Conservation (phyloP, 1,140 invertebrate species). For the Ceratina japonica region DNA sequence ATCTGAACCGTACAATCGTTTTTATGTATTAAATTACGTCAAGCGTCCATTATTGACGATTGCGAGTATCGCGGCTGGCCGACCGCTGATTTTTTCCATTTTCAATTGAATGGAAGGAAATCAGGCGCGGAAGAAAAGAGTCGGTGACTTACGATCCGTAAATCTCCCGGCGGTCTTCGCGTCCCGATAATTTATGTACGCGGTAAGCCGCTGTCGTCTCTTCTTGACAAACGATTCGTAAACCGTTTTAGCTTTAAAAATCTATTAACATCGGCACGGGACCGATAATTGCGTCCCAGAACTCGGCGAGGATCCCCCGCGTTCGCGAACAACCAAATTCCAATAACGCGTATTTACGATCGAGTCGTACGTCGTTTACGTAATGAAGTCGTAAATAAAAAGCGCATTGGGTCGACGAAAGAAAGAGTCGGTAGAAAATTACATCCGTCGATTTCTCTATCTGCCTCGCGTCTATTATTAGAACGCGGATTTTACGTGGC, state of each 20-base stretch:
- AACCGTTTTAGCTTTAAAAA: conserved; percentile 51
- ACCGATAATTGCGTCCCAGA: conserved; percentile 37
- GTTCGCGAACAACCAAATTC: conserved; percentile 27
- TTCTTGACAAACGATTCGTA: conserved; percentile 45
- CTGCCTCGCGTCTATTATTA: no score
- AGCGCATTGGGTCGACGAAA: no score
- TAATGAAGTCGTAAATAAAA: neutral
- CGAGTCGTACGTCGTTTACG: neutral
- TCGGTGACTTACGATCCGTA: conserved; percentile 58
- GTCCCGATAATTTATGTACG: conserved; percentile 56
- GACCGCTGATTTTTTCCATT: no score
- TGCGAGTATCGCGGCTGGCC: no score
- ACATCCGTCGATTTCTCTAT: neutral
- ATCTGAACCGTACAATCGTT: no score
- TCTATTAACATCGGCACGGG: conserved; percentile 50
- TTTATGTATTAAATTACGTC: no score
- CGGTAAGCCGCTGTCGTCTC: conserved; percentile 59
- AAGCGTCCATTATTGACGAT: no score
- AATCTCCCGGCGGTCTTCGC: conserved; percentile 53
- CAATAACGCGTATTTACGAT: neutral
- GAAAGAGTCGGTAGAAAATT: neutral
- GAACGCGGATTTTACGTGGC: no score
- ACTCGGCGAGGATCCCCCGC: neutral
- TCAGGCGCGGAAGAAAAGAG: conserved; percentile 17
- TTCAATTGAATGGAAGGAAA: neutral